phyloP scores from a whole-genome alignment of 2,888 invertebrate species.

The Mythimna ferrago region DNA sequence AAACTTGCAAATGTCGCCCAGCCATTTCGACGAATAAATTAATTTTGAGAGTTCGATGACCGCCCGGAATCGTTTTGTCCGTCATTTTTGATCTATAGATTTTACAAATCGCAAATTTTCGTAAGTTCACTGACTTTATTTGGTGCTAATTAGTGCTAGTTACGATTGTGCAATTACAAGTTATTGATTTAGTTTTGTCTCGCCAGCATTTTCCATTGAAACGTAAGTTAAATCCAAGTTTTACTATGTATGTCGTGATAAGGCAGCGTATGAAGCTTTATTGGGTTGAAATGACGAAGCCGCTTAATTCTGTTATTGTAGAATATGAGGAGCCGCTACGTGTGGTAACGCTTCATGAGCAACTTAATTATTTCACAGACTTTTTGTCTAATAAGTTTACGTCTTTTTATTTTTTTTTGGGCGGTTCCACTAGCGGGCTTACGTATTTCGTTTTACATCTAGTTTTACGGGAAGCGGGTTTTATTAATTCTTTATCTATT shows the following conservation, averaged over 20 bases:
- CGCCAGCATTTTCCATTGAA: constrained; percentile 53
- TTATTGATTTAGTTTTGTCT: constrained; percentile 59
- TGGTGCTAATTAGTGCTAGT: constrained; percentile 63
- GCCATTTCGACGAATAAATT: constrained; percentile 57
- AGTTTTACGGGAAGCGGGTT: constrained; percentile 10
- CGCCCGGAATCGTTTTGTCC: constrained; percentile 80
- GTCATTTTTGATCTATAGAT: constrained; percentile 85
- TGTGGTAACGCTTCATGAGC: constrained; percentile 11
- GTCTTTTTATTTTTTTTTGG: constrained; percentile 47
- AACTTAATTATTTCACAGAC: constrained; percentile 24
- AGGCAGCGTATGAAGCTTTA: constrained; percentile 58
- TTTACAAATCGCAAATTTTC: constrained; percentile 73
- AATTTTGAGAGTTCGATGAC: constrained; percentile 75
- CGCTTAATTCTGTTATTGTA: constrained; percentile 77
- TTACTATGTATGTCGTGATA: constrained; percentile 57
- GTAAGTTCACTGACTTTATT: constrained; percentile 64
- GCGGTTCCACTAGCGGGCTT: constrained; percentile 58
- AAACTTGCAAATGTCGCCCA: constrained; percentile 37
- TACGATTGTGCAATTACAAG: constrained; percentile 54
- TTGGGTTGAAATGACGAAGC: constrained; percentile 77
- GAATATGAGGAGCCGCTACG: constrained; percentile 26
- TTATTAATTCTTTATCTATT: constrained; percentile 30
- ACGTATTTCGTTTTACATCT: constrained; percentile 31
- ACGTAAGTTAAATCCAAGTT: constrained; percentile 68
- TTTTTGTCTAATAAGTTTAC: constrained; percentile 3